Conservation (phyloP, 2,888 invertebrate genomes). For the Ernsta delagoae region DNA sequence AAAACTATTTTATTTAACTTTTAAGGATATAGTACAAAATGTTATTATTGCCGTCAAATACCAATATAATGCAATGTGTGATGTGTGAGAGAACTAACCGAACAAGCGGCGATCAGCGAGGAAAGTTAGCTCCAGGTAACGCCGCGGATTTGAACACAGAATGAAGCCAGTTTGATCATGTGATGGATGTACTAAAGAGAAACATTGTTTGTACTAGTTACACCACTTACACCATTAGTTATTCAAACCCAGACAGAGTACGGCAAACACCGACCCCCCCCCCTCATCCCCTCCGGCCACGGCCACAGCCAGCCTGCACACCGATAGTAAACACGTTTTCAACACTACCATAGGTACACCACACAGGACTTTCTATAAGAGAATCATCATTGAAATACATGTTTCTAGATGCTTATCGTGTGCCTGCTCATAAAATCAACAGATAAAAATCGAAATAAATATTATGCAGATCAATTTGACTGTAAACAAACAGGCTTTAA, state of each 20-base stretch:
- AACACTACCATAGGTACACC: background rate
- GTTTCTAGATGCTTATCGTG: too few relatives aligned
- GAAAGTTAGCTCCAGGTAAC: background rate
- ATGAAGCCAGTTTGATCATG: background rate
- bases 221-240: conserved; percentile 19
- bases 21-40: too few relatives aligned
- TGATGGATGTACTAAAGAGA: conserved; percentile 3
- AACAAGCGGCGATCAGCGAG: background rate
- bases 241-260: conserved; percentile 6
- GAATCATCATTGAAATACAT: too few relatives aligned
- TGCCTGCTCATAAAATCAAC: too few relatives aligned
- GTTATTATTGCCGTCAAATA: too few relatives aligned
- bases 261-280: background rate
- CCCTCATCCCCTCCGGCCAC: background rate
- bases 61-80: too few relatives aligned
- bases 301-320: too few relatives aligned
- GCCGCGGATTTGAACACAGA: background rate
- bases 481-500: too few relatives aligned
- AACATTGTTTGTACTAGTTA: conserved; percentile 8
- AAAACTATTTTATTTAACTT: too few relatives aligned
- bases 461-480: too few relatives aligned
- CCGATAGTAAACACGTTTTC: conserved; percentile 9
- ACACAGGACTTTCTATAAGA: too few relatives aligned
- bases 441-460: too few relatives aligned
- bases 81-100: background rate